Evolutionary conservation across 2,113 vertebrate genomes (phyloP).

Genomic region (Cyprinodon tularosa): DNA sequence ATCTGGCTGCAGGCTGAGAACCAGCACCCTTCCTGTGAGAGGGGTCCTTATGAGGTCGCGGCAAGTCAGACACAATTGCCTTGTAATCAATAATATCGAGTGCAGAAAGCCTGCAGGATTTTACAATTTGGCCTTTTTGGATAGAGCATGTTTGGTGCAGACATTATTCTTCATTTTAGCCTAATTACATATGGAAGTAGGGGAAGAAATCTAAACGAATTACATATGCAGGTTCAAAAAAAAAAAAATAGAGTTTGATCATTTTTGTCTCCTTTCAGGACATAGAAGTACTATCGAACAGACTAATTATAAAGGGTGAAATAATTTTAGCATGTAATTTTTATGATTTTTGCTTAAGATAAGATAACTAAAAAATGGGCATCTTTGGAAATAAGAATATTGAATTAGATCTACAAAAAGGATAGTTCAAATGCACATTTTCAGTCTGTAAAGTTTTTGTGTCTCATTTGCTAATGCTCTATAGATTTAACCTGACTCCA

Average conservation of each 20-base stretch:
- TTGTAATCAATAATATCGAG: slow-evolving; percentile 76
- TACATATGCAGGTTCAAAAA: slow-evolving; percentile 23
- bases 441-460: no score
- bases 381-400: no score
- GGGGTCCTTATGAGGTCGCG: slow-evolving; percentile 61
- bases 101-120: slow-evolving; percentile 46
- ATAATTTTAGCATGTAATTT: no score
- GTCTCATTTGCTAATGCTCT: no score
- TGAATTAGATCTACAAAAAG: no score
- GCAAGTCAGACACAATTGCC: slow-evolving; percentile 74
- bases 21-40: slow-evolving; percentile 33
- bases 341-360: no score
- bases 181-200: slow-evolving; percentile 62
- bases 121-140: slow-evolving; percentile 35
- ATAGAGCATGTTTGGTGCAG: slow-evolving; percentile 33
- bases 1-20: slow-evolving; percentile 47
- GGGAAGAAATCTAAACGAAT: slow-evolving; percentile 42
- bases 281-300: neutral
- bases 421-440: no score
- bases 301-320: neutral
- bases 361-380: no score
- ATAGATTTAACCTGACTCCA: no score
- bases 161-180: slow-evolving; percentile 64
- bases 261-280: neutral
- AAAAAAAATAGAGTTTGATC: neutral